A percentile compares a stretch with the other conserved stretches of the same genome.
These are phyloP conservation scores for Schrankia costaestrigalis DNA, from an alignment of 2,888 invertebrate species.

Conservation along the genomic window DNA sequence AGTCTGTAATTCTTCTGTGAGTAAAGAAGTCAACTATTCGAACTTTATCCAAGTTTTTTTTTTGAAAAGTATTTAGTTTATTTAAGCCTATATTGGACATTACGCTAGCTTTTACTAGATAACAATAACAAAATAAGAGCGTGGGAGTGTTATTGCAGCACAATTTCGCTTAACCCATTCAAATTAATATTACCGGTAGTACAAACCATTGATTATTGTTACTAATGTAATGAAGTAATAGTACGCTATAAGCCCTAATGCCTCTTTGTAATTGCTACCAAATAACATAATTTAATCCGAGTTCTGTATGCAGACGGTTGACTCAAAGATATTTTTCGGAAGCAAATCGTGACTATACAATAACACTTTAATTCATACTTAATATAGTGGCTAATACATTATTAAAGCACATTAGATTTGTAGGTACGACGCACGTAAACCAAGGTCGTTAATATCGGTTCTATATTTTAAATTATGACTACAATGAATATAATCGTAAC, in stretches of 20 bases:
- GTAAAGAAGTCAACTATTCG: too few relatives aligned
- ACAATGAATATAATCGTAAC: conserved; percentile 20
- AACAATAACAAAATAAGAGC: conserved; percentile 10
- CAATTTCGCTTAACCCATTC: conserved; percentile 30
- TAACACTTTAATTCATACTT: conserved; percentile 57
- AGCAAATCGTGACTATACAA: conserved; percentile 65
- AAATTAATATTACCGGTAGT: conserved; percentile 35
- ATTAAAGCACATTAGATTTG: conserved; percentile 53
- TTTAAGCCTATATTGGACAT: background rate
- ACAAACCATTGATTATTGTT: conserved; percentile 37
- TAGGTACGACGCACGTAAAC: conserved; percentile 37
- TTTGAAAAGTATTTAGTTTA: too few relatives aligned
- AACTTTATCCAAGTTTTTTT: too few relatives aligned
- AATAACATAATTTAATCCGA: conserved; percentile 46
- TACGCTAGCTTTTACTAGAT: conserved; percentile 7
- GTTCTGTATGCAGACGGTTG: conserved; percentile 21
- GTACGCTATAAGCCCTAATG: conserved; percentile 47
- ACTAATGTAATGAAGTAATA: conserved; percentile 54
- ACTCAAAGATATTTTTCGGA: conserved; percentile 40
- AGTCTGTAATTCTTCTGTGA: too few relatives aligned
- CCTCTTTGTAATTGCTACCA: conserved; percentile 54
- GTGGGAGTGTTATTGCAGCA: conserved; percentile 29
- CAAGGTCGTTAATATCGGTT: conserved; percentile 28
- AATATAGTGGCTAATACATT: conserved; percentile 58
- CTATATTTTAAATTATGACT: conserved; percentile 16